Conservation (phyloP, 2,113 vertebrate genomes). For the Danio rerio region DNA sequence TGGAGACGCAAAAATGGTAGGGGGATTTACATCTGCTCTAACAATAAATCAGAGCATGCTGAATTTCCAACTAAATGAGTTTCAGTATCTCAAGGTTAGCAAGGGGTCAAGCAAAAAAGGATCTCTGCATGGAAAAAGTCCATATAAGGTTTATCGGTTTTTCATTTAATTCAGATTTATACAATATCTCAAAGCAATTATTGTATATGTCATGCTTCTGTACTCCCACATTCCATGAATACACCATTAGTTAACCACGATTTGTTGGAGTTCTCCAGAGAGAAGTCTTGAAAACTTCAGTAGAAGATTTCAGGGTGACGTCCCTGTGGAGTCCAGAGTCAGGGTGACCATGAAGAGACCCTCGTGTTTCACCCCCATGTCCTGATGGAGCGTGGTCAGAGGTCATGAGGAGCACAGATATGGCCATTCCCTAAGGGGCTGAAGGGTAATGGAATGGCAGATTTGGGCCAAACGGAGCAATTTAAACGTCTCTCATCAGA, state of each 20-base stretch:
- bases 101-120: neutral
- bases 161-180: neutral
- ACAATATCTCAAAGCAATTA: too few species aligned
- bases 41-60: constrained; percentile 36
- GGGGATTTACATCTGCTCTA: constrained; percentile 20
- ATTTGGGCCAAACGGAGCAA: constrained; percentile 73
- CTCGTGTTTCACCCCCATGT: constrained; percentile 63
- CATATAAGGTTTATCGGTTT: neutral
- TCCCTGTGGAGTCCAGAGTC: constrained; percentile 36
- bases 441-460: constrained; percentile 76
- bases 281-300: constrained; percentile 16
- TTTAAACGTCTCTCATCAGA: constrained; percentile 68
- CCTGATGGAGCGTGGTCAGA: constrained; percentile 68
- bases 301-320: neutral
- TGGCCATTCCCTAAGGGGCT: constrained; percentile 70
- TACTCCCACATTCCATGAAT: constrained; percentile 13
- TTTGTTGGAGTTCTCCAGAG: constrained; percentile 21
- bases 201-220: neutral
- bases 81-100: constrained; percentile 9
- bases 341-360: constrained; percentile 66
- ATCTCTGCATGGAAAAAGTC: neutral
- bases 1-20: constrained; percentile 34
- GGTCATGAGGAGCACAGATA: constrained; percentile 74
- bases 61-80: constrained; percentile 17
- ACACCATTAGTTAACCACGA: constrained; percentile 30